Conservation (phyloP, 2,888 invertebrate species). For the Macrosoma leucophasiata region DNA sequence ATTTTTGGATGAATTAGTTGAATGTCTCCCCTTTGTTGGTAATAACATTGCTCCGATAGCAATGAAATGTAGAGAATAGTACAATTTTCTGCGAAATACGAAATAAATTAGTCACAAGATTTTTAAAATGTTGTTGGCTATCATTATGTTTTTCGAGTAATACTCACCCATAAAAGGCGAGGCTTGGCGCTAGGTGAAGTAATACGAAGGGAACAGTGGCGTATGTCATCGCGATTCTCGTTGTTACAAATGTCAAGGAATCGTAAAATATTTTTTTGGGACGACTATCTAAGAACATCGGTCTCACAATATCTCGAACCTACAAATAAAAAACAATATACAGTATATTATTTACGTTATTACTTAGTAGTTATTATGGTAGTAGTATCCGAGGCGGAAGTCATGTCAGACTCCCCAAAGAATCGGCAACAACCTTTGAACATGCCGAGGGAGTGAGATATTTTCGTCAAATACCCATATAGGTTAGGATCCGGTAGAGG, state of each 20-base stretch:
- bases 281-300: constrained; percentile 82
- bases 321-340: constrained; percentile 40
- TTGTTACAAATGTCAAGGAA: constrained; percentile 85
- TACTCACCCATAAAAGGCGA: constrained; percentile 86
- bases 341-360: constrained; percentile 50
- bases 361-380: constrained; percentile 81
- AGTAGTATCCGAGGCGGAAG: constrained; percentile 81
- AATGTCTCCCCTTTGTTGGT: constrained; percentile 37
- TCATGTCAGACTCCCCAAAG: constrained; percentile 94
- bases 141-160: not conserved
- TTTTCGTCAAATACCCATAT: no score
- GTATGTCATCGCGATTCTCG: constrained; percentile 91
- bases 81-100: constrained; percentile 70
- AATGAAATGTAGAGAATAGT: constrained; percentile 68
- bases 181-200: constrained; percentile 86
- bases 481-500: no score
- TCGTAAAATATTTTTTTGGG: constrained; percentile 87
- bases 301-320: constrained; percentile 87
- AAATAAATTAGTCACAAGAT: constrained; percentile 10
- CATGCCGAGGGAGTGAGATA: no score
- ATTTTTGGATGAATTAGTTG: constrained; percentile 20
- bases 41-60: constrained; percentile 63
- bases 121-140: constrained; percentile 2
- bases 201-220: constrained; percentile 94
- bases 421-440: no score